A percentile compares a stretch with the other conserved stretches of the same genome.
Conservation (phyloP, 2,888 invertebrate genomes). For the Augiades crinisus region DNA sequence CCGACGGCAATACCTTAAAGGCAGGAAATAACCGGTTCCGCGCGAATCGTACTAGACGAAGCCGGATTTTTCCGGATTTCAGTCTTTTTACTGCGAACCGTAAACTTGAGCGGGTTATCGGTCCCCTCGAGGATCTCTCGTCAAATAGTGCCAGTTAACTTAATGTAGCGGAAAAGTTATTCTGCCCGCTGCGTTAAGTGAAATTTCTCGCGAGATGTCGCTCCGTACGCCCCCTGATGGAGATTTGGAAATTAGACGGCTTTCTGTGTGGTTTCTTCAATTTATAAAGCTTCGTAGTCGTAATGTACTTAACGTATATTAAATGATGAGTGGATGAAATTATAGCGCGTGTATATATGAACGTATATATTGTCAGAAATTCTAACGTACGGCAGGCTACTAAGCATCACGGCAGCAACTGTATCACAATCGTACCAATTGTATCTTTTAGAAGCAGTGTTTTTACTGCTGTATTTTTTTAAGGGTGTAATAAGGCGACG, state of each 20-base stretch:
- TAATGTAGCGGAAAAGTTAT: conserved; percentile 54
- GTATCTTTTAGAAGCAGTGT: no score
- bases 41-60: conserved; percentile 49
- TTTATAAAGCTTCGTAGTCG: no score
- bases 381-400: no score
- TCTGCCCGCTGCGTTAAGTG: conserved; percentile 32
- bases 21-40: conserved; percentile 62
- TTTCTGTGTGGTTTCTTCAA: neutral
- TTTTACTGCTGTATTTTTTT: no score
- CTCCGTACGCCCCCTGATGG: conserved; percentile 13
- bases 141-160: conserved; percentile 42
- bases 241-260: neutral
- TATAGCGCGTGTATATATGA: no score
- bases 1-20: conserved; percentile 19
- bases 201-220: conserved; percentile 23
- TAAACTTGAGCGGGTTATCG: conserved; percentile 41
- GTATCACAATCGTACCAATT: no score
- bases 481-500: no score
- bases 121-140: conserved; percentile 39
- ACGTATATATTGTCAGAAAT: no score
- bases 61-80: conserved; percentile 61
- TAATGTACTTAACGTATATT: no score
- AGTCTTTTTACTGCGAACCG: conserved; percentile 45
- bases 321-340: no score
- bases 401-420: no score